Conservation (phyloP, 2,888 invertebrate species). For the Drosophila peninsularis region DNA sequence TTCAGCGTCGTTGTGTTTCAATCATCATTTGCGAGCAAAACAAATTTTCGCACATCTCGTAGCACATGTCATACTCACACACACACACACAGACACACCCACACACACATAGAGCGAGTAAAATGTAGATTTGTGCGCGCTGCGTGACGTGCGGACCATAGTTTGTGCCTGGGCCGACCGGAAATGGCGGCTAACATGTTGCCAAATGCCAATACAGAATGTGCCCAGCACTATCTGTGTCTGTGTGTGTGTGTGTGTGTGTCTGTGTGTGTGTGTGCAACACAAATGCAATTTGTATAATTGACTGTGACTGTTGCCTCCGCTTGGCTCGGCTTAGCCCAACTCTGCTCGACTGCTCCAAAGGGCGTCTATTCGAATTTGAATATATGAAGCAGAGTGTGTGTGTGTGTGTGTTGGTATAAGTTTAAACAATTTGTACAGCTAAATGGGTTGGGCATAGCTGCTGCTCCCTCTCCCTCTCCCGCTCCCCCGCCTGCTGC, state of each 20-base stretch:
- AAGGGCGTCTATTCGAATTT: slow-evolving; percentile 50
- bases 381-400: slow-evolving; percentile 27
- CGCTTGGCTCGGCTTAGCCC: slow-evolving; percentile 21
- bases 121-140: slow-evolving; percentile 48
- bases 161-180: slow-evolving; percentile 41
- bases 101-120: slow-evolving; percentile 9
- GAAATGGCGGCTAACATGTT: slow-evolving; percentile 63
- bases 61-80: slow-evolving; percentile 27
- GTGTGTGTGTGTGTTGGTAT: slow-evolving; percentile 35
- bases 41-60: slow-evolving; percentile 55
- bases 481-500: slow-evolving; percentile 4
- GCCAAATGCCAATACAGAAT: slow-evolving; percentile 58
- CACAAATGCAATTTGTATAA: slow-evolving; percentile 79
- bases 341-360: slow-evolving; percentile 21
- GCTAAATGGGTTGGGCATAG: slow-evolving; percentile 24
- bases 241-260: neutral
- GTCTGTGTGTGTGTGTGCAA: slow-evolving; percentile 21
- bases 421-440: slow-evolving; percentile 71
- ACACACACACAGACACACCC: neutral
- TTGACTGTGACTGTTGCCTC: slow-evolving; percentile 73
- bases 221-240: neutral
- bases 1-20: slow-evolving; percentile 52
- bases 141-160: slow-evolving; percentile 37
- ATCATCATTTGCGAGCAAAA: slow-evolving; percentile 57
- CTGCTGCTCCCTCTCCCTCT: neutral